Conservation (phyloP, 2,888 invertebrate species). For the Ganaspis brasiliensis region DNA sequence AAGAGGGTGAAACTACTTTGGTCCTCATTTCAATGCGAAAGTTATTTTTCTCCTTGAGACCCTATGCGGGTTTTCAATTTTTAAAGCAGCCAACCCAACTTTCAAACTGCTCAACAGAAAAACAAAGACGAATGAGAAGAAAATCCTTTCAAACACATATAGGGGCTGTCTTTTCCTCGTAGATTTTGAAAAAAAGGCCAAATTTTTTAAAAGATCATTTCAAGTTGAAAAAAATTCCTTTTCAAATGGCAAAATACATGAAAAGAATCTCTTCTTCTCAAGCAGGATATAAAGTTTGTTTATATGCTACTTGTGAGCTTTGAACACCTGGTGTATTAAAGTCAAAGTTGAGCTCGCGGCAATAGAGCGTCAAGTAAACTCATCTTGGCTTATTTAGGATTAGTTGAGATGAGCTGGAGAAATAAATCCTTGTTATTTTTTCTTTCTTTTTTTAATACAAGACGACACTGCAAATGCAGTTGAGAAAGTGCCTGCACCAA, state of each 20-base stretch:
- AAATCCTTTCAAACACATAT: not conserved
- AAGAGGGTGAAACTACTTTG: conserved; percentile 24
- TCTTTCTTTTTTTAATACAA: not conserved
- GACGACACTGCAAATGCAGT: conserved; percentile 4
- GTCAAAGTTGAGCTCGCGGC: conserved; percentile 19
- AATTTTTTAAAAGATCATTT: not conserved
- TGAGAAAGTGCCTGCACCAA: not conserved
- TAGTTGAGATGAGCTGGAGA: conserved; percentile 30
- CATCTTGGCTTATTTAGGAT: conserved; percentile 33
- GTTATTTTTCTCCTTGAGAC: conserved; percentile 35
- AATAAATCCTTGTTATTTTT: not conserved
- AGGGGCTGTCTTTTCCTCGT: not conserved
- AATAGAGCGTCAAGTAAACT: conserved; percentile 32
- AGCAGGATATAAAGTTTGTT: conserved; percentile 21
- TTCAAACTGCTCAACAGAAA: conserved; percentile 7
- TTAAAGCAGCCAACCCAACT: conserved; percentile 12
- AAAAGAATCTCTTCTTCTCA: not conserved
- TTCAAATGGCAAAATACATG: too few relatives aligned
- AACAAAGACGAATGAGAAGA: not conserved
- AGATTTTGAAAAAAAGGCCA: not conserved
- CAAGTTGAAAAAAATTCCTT: not conserved
- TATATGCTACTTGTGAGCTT: conserved; percentile 28
- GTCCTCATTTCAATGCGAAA: conserved; percentile 34
- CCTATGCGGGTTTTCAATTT: conserved; percentile 36
- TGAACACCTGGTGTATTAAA: conserved; percentile 27